Evolutionary conservation across 1,140 invertebrate genomes (phyloP), one percentile per base, ranked within the genome.

Genomic region (Achroia grisella): DNA sequence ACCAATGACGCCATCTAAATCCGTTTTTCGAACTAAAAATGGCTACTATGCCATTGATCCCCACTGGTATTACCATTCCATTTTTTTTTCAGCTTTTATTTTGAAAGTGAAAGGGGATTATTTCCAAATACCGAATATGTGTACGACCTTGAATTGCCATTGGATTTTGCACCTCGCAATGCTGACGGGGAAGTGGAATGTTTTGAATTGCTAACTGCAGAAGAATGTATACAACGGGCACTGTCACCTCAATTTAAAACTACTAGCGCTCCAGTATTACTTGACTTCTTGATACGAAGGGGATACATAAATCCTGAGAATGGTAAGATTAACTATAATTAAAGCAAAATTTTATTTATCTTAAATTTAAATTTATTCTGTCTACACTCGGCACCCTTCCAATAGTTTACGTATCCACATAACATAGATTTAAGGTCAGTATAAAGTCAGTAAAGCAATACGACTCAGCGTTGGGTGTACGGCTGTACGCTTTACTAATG

Each of bases 81-180:
- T 23, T 23, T 23, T 23, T 79, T 58, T 80, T 88, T 39, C 73
- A 95, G 93, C 59, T 94, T 97, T 68, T 96, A 94, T 70, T 97
- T 95, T 76, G 94, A 97, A 86, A 96, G 95, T 74, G 94, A 97
- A 75, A 88, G 94, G 64, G 97, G 97, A 0, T 80, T 98, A 13
- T 97, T 96, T 69, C 96, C 96, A 11, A 97, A 98, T 70, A 96
- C 95, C 10, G 94, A 97, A 79, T 98, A 97, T 87, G 92, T 97
- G n/a, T 98, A 93, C 84, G 97, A 98, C 81, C 87, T 98, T 52
- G 95, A 97, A 86, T 83, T 98, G 40, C 96, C 97, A 9, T 63
- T 90, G 11, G 94, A 97, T 71, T 98, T 98, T 87, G 85, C 91
- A 39, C 97, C 97, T 10, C 90, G 90, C 49, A 97, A 97, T 76